Evolutionary conservation across 2,888 invertebrate genomes (phyloP).

Genomic region (Oscheius myriophilus): DNA sequence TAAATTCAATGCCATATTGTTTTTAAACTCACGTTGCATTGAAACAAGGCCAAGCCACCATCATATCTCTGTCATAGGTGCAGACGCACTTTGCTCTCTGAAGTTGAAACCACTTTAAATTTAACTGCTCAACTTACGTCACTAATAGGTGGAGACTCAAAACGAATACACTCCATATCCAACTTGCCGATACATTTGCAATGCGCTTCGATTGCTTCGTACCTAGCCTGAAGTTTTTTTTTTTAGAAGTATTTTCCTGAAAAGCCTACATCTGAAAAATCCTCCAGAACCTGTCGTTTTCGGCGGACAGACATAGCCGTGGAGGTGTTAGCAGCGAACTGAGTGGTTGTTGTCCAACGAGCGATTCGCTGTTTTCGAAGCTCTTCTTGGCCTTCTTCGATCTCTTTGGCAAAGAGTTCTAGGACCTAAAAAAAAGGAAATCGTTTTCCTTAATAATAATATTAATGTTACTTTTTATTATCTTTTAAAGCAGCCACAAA

Average conservation of each 20-base stretch:
- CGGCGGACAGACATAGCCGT: constrained; percentile 1
- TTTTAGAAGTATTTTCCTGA: no score
- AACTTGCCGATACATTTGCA: constrained; percentile 57
- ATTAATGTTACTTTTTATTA: no score
- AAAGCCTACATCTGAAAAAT: constrained; percentile 10
- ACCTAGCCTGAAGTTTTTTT: constrained; percentile 19
- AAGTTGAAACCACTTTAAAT: constrained; percentile 20
- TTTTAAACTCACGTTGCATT: constrained; percentile 41
- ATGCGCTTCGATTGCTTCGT: constrained; percentile 61
- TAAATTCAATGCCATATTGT: not conserved
- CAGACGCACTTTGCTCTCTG: constrained; percentile 58
- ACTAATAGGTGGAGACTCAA: constrained; percentile 54
- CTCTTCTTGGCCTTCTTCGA: constrained; percentile 47
- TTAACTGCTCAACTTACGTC: constrained; percentile 30
- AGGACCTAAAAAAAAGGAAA: constrained; percentile 33
- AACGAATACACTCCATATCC: constrained; percentile 62
- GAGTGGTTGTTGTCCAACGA: constrained; percentile 9
- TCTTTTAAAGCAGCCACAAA: no score
- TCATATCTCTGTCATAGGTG: constrained; percentile 50
- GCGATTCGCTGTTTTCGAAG: constrained; percentile 31
- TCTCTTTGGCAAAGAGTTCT: constrained; percentile 53
- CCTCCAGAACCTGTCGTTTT: constrained; percentile 11
- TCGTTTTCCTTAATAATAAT: no score
- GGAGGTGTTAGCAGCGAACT: not conserved
- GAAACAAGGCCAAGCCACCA: constrained; percentile 60